Base-by-base conservation (phyloP, 2,888 invertebrate genomes). In the Nymphalis c-album region DNA sequence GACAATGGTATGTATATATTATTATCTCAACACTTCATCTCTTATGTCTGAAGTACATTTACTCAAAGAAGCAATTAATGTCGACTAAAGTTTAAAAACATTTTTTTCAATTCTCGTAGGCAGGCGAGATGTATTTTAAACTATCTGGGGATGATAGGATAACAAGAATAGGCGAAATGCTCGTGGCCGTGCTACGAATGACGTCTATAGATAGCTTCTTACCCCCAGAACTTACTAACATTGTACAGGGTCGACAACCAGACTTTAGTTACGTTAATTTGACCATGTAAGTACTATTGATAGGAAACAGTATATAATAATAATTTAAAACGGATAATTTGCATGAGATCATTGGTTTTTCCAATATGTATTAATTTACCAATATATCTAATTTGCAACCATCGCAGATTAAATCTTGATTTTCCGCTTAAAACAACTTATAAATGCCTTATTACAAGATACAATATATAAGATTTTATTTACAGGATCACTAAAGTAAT, bases 71-170 rank as follows among this genome's bases (percentile, higher is more conserved):
- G 1, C 16, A 16, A 53, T 22, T 5, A 4, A 20, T 17, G 51
- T 51, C 26, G 10, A 13, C 26, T 51, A 16, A 13, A 51, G 22
- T 1, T 51, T 20, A 40, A 48, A 51, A 53, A 20, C 17, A 48
- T 26, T 8, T 6, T 8, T 35, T 13, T 47, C 16, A 57, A 35
- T 45, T 53, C 78, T 7, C 46, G 62, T 78, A 93, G 93, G 70
- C 88, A 64, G 92, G 92, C 16, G 82, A 86, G 63, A 89, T 93
- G 86, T 88, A 93, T 78, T 86, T 82, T 47, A 93, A 92, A 73
- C 79, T 94, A 64, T 86, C 89, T 0, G 91, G 91, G 0, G 93
- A 93, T 71, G 80, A 83, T 47, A 83, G 93, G 18, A 71, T 93
- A 48, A 76, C 78, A 0, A 85, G 86, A 10, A 71, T 94, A 1